These are phyloP conservation scores for Drosophila neocordata DNA, from an alignment of 1,140 invertebrate genomes.

Conservation along the genomic window DNA sequence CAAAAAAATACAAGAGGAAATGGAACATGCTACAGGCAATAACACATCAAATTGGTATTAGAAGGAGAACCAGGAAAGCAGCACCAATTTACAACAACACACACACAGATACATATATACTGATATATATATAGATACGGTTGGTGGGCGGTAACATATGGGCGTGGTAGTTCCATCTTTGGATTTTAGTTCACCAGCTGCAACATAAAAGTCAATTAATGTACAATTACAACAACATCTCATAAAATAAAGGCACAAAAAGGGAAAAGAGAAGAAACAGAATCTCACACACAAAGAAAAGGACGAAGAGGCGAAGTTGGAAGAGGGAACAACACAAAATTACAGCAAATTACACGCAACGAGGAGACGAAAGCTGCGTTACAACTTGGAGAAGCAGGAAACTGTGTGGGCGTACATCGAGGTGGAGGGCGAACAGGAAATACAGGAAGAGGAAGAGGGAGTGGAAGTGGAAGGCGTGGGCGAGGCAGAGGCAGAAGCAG, in stretches of 20 bases:
- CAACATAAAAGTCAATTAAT: slow-evolving; percentile 80
- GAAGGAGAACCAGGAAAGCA: slow-evolving; percentile 31
- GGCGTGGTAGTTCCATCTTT: slow-evolving; percentile 29
- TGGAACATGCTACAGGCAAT: slow-evolving; percentile 43
- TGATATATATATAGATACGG: neutral
- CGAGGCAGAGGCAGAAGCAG: slow-evolving; percentile 10
- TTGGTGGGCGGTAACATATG: slow-evolving; percentile 30
- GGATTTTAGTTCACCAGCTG: slow-evolving; percentile 27
- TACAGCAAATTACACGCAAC: slow-evolving; percentile 75
- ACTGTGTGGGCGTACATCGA: slow-evolving; percentile 36
- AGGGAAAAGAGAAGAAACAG: neutral
- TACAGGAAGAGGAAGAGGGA: neutral
- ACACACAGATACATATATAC: neutral
- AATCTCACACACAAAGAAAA: slow-evolving; percentile 16
- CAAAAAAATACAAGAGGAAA: slow-evolving; percentile 39
- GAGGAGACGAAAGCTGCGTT: slow-evolving; percentile 44
- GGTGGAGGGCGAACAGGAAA: slow-evolving; percentile 24
- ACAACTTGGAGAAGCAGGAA: slow-evolving; percentile 53
- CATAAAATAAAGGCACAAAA: slow-evolving; percentile 32
- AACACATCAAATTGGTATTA: slow-evolving; percentile 74
- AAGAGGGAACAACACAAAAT: slow-evolving; percentile 35
- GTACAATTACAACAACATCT: slow-evolving; percentile 70
- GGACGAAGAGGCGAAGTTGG: slow-evolving; percentile 2
- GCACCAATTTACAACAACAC: neutral
- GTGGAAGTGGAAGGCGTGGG: slow-evolving; percentile 27